phyloP scores from a whole-genome alignment of 2,113 vertebrate genomes.

The Macquaria ambigua region DNA sequence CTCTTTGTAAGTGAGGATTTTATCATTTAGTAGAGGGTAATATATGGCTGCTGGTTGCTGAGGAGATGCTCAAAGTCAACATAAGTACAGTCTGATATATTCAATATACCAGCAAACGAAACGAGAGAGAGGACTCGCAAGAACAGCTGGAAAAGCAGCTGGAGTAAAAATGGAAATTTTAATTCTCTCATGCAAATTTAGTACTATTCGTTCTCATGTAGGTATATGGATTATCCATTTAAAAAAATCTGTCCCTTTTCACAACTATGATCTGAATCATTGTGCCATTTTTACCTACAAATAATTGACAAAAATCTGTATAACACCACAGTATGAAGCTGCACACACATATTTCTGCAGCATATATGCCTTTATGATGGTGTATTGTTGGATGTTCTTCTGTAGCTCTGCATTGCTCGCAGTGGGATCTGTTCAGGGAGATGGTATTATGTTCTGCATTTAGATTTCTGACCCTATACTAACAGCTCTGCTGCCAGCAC shows the following conservation, averaged over 20 bases:
- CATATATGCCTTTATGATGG: not conserved
- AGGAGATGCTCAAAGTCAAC: conserved; percentile 38
- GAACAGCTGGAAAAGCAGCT: conserved; percentile 34
- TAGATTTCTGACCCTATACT: conserved; percentile 66
- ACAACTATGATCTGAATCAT: not conserved
- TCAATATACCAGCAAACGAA: conserved; percentile 32
- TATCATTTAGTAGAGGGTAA: conserved; percentile 56
- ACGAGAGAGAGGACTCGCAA: not conserved
- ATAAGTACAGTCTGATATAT: conserved; percentile 31
- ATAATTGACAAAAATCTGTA: not conserved
- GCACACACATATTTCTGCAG: conserved; percentile 8
- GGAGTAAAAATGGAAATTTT: not conserved
- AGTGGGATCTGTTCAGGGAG: conserved; percentile 35
- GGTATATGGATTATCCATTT: not conserved
- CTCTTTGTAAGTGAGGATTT: conserved; percentile 47
- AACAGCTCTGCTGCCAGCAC: conserved; percentile 57
- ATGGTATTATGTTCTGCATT: conserved; percentile 52
- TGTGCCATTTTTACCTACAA: not conserved
- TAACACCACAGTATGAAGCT: not conserved
- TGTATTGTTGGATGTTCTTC: conserved; percentile 26
- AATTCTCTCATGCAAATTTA: not conserved
- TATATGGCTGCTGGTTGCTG: conserved; percentile 32
- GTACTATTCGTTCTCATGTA: not conserved
- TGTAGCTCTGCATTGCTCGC: conserved; percentile 24
- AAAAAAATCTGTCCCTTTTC: not conserved